phyloP scores from a whole-genome alignment of 2,113 vertebrate species.

The Tympanuchus pallidicinctus region DNA sequence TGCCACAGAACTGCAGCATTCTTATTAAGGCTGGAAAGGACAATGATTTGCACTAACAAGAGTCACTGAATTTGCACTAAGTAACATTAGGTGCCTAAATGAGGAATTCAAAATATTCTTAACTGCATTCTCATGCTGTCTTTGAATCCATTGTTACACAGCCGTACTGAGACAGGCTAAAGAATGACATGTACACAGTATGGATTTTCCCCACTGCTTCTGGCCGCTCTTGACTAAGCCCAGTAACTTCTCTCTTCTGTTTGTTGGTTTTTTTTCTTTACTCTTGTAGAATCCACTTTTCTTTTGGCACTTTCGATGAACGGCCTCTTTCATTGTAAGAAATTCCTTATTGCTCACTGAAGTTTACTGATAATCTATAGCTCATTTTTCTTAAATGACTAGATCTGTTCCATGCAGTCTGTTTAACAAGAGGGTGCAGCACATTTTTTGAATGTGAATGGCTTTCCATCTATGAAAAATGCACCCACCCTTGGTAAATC shows the following conservation, averaged over 20 bases:
- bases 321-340: not conserved
- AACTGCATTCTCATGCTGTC: not conserved
- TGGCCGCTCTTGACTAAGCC: not conserved
- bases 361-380: not conserved
- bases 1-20: not conserved
- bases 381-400: conserved; percentile 28
- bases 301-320: not conserved
- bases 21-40: not conserved
- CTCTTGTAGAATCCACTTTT: not conserved
- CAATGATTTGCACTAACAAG: not conserved
- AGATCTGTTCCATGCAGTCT: not conserved
- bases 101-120: not conserved
- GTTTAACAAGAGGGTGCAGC: conserved; percentile 44
- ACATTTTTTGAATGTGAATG: conserved; percentile 39
- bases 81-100: not conserved
- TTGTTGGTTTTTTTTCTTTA: not conserved
- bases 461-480: conserved; percentile 7
- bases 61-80: not conserved
- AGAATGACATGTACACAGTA: not conserved
- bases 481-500: conserved; percentile 35
- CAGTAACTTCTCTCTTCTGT: not conserved
- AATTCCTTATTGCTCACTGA: not conserved
- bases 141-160: not conserved
- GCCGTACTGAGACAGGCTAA: not conserved
- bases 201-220: not conserved